Percentiles rank a stretch among this genome's conserved stretches.
These are phyloP conservation scores for Vesta saturnalis DNA, from an alignment of 2,888 invertebrate species.

Conservation along the genomic window DNA sequence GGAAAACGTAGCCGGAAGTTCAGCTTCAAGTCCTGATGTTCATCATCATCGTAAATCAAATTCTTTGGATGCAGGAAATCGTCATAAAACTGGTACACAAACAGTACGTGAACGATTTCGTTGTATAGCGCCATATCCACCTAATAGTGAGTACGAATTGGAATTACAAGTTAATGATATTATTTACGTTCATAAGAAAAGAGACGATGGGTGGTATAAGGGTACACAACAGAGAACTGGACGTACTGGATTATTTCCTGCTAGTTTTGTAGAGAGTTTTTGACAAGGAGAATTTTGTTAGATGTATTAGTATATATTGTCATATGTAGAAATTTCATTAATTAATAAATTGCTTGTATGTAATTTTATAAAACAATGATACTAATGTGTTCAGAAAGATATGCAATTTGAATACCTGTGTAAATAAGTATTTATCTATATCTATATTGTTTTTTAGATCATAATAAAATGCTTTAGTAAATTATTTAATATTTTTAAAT, in stretches of 20 bases:
- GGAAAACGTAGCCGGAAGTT: constrained; percentile 56
- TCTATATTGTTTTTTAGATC: constrained; percentile 4
- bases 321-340: constrained; percentile 12
- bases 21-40: constrained; percentile 58
- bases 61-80: constrained; percentile 77
- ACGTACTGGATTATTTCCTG: constrained; percentile 93
- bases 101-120: constrained; percentile 72
- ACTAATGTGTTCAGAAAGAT: constrained; percentile 35
- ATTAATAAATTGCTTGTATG: constrained; percentile 29
- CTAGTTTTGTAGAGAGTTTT: constrained; percentile 83
- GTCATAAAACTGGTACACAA: constrained; percentile 54
- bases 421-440: constrained; percentile 18
- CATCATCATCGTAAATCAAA: constrained; percentile 82
- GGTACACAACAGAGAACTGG: constrained; percentile 91
- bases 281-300: constrained; percentile 25
- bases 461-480: constrained; percentile 1
- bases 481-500: constrained; percentile 8
- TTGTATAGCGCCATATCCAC: constrained; percentile 93
- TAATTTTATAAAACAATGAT: constrained; percentile 30
- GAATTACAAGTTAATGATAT: constrained; percentile 91
- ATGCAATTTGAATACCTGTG: constrained; percentile 18
- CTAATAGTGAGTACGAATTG: constrained; percentile 92
- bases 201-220: constrained; percentile 96
- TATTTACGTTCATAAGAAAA: constrained; percentile 89
- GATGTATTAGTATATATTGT: constrained; percentile 23